Percentiles rank a stretch among this genome's conserved stretches.
Conservation (phyloP, 2,113 vertebrate species). For the Rhombomys opimus region DNA sequence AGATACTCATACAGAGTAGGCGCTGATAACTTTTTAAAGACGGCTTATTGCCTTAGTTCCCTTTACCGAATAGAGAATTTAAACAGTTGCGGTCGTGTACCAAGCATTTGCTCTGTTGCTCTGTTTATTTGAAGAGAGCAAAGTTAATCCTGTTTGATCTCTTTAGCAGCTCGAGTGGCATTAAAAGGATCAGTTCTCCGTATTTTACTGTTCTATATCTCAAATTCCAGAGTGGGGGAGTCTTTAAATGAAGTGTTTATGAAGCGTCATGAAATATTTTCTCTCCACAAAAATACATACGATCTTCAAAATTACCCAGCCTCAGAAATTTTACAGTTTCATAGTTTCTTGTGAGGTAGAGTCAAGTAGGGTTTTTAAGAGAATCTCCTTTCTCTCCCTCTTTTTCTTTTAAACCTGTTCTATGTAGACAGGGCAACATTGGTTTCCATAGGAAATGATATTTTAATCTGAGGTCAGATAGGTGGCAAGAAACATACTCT, state of each 20-base stretch:
- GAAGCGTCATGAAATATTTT: constrained; percentile 42
- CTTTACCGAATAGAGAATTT: constrained; percentile 43
- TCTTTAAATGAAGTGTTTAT: constrained; percentile 61
- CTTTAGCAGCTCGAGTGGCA: constrained; percentile 58
- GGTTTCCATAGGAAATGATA: constrained; percentile 53
- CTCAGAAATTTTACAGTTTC: constrained; percentile 19
- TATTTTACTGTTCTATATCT: constrained; percentile 61
- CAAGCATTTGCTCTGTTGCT: constrained; percentile 65
- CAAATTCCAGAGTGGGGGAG: constrained; percentile 36
- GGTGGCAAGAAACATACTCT: constrained; percentile 39
- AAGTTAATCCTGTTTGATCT: constrained; percentile 71
- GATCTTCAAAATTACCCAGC: constrained; percentile 38
- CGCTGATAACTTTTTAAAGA: constrained; percentile 32
- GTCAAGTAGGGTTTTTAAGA: neutral
- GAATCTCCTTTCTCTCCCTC: neutral
- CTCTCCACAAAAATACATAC: constrained; percentile 51
- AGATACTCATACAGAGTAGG: constrained; percentile 38
- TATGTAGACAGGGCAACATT: constrained; percentile 1
- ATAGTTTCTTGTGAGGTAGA: constrained; percentile 9
- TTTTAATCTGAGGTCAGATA: constrained; percentile 52
- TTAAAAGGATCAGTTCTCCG: constrained; percentile 60
- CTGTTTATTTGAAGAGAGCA: constrained; percentile 69
- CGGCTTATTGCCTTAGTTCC: neutral
- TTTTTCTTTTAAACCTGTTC: neutral
- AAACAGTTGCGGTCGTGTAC: constrained; percentile 56